Conservation (phyloP, 2,888 invertebrate species). For the Eudemis profundana region DNA sequence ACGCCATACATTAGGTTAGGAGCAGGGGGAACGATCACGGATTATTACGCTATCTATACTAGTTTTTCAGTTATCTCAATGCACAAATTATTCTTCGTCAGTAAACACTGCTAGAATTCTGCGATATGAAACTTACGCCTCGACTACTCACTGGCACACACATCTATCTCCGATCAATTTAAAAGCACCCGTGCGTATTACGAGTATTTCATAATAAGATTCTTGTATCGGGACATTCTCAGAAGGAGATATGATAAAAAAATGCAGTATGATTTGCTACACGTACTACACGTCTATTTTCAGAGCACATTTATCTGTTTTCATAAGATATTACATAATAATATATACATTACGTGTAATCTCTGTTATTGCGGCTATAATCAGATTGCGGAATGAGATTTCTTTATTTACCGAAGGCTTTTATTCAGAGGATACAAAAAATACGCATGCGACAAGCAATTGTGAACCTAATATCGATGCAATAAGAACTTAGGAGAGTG, state of each 20-base stretch:
- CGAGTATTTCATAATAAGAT: too few relatives aligned
- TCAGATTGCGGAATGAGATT: slow-evolving; percentile 27
- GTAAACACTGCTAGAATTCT: too few relatives aligned
- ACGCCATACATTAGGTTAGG: too few relatives aligned
- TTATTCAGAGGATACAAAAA: background rate
- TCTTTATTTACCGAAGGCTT: slow-evolving; percentile 21
- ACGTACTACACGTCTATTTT: background rate
- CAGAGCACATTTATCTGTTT: slow-evolving; percentile 4
- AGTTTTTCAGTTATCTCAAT: too few relatives aligned
- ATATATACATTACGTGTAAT: slow-evolving; percentile 10
- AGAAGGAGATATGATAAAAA: background rate
- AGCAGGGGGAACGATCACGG: too few relatives aligned
- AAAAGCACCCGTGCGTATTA: too few relatives aligned
- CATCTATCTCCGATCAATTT: too few relatives aligned
- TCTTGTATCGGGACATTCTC: too few relatives aligned
- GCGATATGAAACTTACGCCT: too few relatives aligned
- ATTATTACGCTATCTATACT: too few relatives aligned
- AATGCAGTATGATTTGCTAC: background rate
- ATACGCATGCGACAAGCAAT: background rate
- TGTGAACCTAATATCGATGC: background rate
- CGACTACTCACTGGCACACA: too few relatives aligned
- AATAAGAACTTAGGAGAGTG: background rate
- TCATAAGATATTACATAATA: slow-evolving; percentile 3
- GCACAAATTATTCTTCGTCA: too few relatives aligned
- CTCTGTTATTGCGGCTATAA: slow-evolving; percentile 21